These are phyloP conservation scores for Chlamydotis undulata DNA, from an alignment of 2,113 vertebrate genomes.

Conservation along the genomic window DNA sequence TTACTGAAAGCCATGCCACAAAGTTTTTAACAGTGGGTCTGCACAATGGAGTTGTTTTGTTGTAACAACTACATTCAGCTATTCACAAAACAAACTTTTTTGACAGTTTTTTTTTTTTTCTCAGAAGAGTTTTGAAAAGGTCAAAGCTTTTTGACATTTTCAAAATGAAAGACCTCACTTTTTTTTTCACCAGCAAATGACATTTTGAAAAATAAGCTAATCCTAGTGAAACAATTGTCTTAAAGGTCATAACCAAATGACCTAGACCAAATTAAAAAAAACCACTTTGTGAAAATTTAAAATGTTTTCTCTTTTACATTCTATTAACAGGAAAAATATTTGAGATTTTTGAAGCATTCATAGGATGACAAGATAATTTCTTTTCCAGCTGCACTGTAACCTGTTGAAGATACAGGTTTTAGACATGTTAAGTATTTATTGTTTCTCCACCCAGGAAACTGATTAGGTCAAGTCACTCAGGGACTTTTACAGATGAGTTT, in stretches of 20 bases:
- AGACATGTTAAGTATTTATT: background rate
- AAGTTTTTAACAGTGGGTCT: background rate
- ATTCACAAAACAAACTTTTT: slow-evolving; percentile 61
- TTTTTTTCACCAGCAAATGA: slow-evolving; percentile 56
- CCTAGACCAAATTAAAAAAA: slow-evolving; percentile 40
- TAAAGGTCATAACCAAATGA: slow-evolving; percentile 64
- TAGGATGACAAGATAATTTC: background rate
- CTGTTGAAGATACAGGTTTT: background rate
- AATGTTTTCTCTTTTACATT: background rate
- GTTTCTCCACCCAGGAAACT: background rate
- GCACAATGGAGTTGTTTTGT: slow-evolving; percentile 2
- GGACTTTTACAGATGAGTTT: background rate
- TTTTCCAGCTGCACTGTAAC: background rate
- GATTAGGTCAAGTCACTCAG: background rate
- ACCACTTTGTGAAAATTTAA: background rate
- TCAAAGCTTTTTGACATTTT: slow-evolving; percentile 69
- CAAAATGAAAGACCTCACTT: slow-evolving; percentile 58
- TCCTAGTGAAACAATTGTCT: slow-evolving; percentile 63
- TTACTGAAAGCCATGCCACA: background rate
- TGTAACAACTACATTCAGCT: slow-evolving; percentile 15
- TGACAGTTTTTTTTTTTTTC: slow-evolving; percentile 45
- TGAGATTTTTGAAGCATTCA: background rate
- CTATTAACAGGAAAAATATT: background rate
- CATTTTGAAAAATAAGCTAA: slow-evolving; percentile 65
- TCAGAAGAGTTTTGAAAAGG: slow-evolving; percentile 61